These are phyloP conservation scores for Drosophila elegans DNA, from an alignment of 1,140 invertebrate genomes.

Conservation along the genomic window DNA sequence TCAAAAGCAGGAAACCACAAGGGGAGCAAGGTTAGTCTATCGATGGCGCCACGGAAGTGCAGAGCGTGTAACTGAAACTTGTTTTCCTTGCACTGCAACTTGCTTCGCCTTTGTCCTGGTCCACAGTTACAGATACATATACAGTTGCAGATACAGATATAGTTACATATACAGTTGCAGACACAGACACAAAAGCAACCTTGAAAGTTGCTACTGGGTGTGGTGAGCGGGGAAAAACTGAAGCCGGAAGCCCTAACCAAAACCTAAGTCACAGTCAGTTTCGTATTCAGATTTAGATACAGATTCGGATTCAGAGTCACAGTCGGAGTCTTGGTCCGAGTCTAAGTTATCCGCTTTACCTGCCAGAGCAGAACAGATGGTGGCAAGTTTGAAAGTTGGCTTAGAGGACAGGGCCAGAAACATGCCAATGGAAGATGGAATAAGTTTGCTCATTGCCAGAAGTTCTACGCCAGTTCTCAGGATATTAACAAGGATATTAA, in stretches of 20 bases:
- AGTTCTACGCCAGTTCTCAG: conserved; percentile 39
- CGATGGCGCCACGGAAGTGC: conserved; percentile 77
- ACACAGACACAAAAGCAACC: conserved; percentile 41
- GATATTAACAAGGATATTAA: conserved; percentile 57
- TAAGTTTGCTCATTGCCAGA: conserved; percentile 43
- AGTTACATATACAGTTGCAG: not conserved
- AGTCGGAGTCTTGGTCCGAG: not conserved
- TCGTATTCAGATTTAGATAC: conserved; percentile 8
- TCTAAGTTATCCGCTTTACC: conserved; percentile 19
- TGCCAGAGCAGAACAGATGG: conserved; percentile 10
- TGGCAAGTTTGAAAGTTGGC: conserved; percentile 44
- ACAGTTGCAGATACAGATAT: conserved; percentile 12
- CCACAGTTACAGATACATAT: conserved; percentile 8
- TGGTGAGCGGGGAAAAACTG: conserved; percentile 24
- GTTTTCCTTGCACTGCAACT: conserved; percentile 74
- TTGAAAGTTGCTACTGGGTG: conserved; percentile 65
- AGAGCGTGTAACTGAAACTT: conserved; percentile 73
- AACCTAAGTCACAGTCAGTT: conserved; percentile 42
- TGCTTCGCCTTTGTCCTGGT: conserved; percentile 26
- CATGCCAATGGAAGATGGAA: conserved; percentile 40
- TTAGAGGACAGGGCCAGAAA: conserved; percentile 24
- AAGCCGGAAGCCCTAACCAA: conserved; percentile 58
- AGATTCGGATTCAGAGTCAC: conserved; percentile 3
- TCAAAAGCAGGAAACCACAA: conserved; percentile 14
- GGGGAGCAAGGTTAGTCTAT: conserved; percentile 48